Base-by-base conservation (phyloP, 2,113 vertebrate genomes). In the Romanogobio albipinnatus region DNA sequence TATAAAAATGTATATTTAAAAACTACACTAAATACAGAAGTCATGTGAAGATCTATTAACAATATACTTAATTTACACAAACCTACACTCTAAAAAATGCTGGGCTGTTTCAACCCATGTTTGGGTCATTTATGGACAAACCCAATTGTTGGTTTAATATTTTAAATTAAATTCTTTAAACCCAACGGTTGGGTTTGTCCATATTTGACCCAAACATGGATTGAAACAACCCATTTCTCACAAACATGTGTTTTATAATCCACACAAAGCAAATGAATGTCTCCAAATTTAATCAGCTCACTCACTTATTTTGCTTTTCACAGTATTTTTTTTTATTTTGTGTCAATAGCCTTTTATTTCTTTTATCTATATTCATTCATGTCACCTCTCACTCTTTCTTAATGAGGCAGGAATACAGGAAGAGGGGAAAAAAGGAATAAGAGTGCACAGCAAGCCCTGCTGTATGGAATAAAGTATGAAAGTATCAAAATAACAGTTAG, bases 401-500 rank as follows among this genome's bases (percentile, higher is more conserved):
- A 90, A 91, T 77, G 76, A 86, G 82, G 85, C 77, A 83, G 58
- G 19, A 82, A 73, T 26, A 87, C 53, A 76, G 53, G 56, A 70
- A 86, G 53, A 56, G 53, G 53, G 15, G 53, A 22, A 8, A 22
- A 56, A 56, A 83, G 49, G 19, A 84, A 76, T 64, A 70, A 70
- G 9, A 62, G 7, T 17, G 26, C 53, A 36, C 76, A 85, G 76
- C 61, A 29, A 82, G 51, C 77, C 86, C 62, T 53, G 84, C n/a
- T 62, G 9, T 78, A 58, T 61, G 76, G 85, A 85, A 85, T 86
- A 56, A 84, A 59, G 43, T 66, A 33, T 81, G 10, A 81, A 64
- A 66, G 66, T 77, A 85, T n/a, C n/a, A n/a, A n/a, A n/a, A n/a
- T n/a, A n/a, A n/a, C n/a, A n/a, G 64, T 51, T 24, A 85, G 89